Base-by-base conservation (phyloP, 2,888 invertebrate species). In the Neuroscelio doddi region DNA sequence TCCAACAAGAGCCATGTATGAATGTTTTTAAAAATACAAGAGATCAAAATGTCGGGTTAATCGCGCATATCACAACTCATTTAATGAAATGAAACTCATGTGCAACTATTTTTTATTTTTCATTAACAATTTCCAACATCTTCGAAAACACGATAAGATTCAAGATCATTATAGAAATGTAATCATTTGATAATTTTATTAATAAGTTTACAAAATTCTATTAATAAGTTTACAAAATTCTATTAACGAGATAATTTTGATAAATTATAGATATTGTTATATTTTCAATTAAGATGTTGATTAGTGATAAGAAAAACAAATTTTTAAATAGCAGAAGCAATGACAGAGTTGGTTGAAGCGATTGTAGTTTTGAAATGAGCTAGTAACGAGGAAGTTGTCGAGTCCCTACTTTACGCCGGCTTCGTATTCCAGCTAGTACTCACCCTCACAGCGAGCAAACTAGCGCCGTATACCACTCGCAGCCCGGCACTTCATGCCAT, bases 321-420 rank as follows among this genome's bases (percentile, higher is more conserved):
- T n/a, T n/a, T n/a, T n/a, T n/a, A n/a, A n/a, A n/a, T n/a, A 39
- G 12, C 36, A 29, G 21, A 29, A 45, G 26, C 26, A 9, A n/a
- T 8, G 15, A 12, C n/a, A 17, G 1, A 26, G 38, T 17, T 24
- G 30, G 21, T 42, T 9, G 47, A 1, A 42, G 26, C 39, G 27
- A 3, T 67, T 46, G 26, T 15, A 46, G 45, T 34, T 17, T 50
- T 46, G 51, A 61, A 65, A 56, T 56, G 61, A 56, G 52, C 41
- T 39, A 51, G 56, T 44, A 52, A 65, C 51, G 56, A 57, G 68
- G 66, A 75, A 77, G 74, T 75, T 71, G 74, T 72, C 69, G 76
- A 79, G 79, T 74, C 76, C 74, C 78, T 83, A 83, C 83, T 83
- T 83, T 83, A 83, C 79, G 80, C 77, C 70, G 73, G 70, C 76